phyloP scores from a whole-genome alignment of 2,797 vertebrate genomes.

The Nasua narica region DNA sequence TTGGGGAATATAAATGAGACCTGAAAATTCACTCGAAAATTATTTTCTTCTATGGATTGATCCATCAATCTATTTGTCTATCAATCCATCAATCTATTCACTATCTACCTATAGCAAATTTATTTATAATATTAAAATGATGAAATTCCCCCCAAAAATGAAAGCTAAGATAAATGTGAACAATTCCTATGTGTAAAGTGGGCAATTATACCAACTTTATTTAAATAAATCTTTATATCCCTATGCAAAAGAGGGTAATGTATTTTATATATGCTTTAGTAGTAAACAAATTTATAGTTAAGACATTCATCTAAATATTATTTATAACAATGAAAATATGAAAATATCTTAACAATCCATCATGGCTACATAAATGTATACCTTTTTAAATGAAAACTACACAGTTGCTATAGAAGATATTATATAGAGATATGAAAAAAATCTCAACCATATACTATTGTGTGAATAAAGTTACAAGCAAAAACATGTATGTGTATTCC shows the following conservation, averaged over 20 bases:
- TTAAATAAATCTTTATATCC: neutral
- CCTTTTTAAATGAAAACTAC: neutral
- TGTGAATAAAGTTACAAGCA: neutral
- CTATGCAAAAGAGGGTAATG: neutral
- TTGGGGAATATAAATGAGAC: neutral
- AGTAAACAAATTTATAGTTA: neutral
- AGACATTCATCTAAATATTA: neutral
- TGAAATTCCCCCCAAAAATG: neutral
- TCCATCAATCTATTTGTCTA: neutral
- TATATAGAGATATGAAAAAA: neutral
- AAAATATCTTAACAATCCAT: neutral
- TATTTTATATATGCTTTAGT: neutral
- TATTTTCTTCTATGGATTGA: neutral
- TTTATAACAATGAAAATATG: neutral
- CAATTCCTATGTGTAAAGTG: neutral
- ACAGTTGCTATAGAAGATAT: neutral
- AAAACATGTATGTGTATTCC: neutral
- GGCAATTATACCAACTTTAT: neutral
- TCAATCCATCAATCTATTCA: neutral
- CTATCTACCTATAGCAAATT: neutral
- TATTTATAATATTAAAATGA: neutral
- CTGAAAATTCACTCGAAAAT: neutral
- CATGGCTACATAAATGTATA: neutral
- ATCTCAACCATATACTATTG: neutral
- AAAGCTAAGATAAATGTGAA: neutral